Base-by-base conservation (phyloP, 2,888 invertebrate genomes). In the Pyrrhia umbra region DNA sequence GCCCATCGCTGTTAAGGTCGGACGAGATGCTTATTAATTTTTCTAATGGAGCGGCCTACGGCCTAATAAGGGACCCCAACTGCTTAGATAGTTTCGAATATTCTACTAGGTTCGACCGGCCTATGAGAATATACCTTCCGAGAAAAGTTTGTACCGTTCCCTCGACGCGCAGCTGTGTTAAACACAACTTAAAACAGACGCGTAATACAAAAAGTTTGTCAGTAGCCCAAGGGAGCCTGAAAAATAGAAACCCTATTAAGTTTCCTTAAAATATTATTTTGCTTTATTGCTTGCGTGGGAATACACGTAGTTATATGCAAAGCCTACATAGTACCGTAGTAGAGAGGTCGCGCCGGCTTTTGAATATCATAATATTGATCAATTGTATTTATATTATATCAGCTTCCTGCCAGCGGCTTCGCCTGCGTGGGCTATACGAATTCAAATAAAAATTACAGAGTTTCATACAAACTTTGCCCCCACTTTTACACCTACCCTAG, bases 61-160 rank as follows among this genome's bases (percentile, higher is more conserved):
- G 81, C 65, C 78, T 90, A 89, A 89, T 90, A 90, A 90, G 81
- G 81, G 77, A 75, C 42, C 39, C 10, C 21, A 37, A 8, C 2
- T 8, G 23, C 47, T 49, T 40, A 58, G 37, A 27, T 23, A 30
- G 70, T 62, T 13, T 21, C 23, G 62, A 49, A 65, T 62, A 45
- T 37, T 30, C 20, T 6, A 37, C 42, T 25, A 34, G 39, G 55
- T 82, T 82, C 80, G 72, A 71, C 70, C 70, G 72, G 79, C 80
- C 81, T 77, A 81, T 83, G 79, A 85, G 88, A 87, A 85, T 82
- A 85, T 82, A 83, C 81, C 82, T 88, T 83, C 75, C 72, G 76
- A 81, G 80, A 83, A 88, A 93, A 92, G 88, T 93, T 92, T 87
- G 77, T 77, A 92, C 85, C 80, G 85, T 71, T 89, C 89, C 90